Conservation (phyloP, 2,797 vertebrate species). For the Bucorvus abyssinicus region DNA sequence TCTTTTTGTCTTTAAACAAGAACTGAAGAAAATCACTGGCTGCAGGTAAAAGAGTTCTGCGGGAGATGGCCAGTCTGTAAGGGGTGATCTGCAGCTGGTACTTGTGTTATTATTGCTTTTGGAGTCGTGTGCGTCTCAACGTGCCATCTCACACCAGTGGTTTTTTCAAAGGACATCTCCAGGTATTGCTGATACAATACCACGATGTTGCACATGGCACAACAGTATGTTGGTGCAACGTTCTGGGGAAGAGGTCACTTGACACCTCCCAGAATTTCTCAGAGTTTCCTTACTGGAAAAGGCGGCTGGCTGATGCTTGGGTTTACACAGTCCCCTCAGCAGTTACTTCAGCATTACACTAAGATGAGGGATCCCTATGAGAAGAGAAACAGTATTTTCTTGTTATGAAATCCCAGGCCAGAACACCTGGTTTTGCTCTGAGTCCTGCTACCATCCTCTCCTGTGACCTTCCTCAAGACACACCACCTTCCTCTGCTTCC, state of each 20-base stretch:
- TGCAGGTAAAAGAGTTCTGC: not conserved
- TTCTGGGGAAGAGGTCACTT: not conserved
- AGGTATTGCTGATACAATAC: not conserved
- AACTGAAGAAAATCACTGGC: not conserved
- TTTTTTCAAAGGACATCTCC: not conserved
- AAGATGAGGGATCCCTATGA: not conserved
- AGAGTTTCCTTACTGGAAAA: not conserved
- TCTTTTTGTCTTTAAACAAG: conserved; percentile 1
- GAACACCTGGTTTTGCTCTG: not conserved
- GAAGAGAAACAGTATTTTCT: not conserved
- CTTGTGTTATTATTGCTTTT: not conserved
- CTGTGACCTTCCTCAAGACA: not conserved
- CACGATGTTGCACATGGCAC: not conserved
- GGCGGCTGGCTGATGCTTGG: not conserved
- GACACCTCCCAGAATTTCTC: not conserved
- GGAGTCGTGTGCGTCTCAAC: not conserved
- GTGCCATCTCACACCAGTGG: not conserved
- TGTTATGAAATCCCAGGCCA: not conserved
- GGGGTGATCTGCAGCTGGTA: not conserved
- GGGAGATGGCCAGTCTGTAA: not conserved
- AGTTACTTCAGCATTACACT: not conserved
- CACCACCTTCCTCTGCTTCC: not conserved
- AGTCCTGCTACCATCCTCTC: not conserved
- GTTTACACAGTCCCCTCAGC: not conserved
- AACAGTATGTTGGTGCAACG: not conserved